A percentile compares a stretch with the other conserved stretches of the same genome.
These are phyloP conservation scores for Pelmatolapia mariae DNA, from an alignment of 2,113 vertebrate species.

Conservation along the genomic window DNA sequence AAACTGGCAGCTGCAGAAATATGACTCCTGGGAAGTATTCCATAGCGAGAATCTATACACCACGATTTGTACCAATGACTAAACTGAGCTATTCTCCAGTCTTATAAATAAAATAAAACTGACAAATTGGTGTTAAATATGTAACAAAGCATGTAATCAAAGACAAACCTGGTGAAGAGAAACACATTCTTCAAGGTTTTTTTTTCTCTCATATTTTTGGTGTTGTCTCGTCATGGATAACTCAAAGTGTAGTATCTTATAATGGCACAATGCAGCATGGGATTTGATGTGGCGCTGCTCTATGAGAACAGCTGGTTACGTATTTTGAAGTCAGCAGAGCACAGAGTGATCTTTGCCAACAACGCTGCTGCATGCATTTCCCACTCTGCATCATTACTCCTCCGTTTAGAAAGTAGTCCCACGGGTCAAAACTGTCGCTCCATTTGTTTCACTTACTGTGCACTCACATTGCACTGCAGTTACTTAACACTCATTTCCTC, in stretches of 20 bases:
- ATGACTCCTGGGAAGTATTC: not conserved
- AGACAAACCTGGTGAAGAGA: not conserved
- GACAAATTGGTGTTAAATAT: not conserved
- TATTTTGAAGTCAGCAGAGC: conserved; percentile 57
- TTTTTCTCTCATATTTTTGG: not conserved
- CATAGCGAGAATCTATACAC: not conserved
- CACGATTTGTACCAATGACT: not conserved
- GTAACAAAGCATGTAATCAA: not conserved
- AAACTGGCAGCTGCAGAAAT: not conserved
- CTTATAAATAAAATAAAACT: not conserved
- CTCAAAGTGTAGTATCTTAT: not conserved
- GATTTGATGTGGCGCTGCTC: conserved; percentile 16
- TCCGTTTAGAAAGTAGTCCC: conserved; percentile 35
- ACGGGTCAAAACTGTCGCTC: conserved; percentile 36
- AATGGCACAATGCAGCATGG: conserved; percentile 8
- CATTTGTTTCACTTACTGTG: conserved; percentile 51
- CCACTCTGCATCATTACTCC: conserved; percentile 54
- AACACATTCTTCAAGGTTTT: not conserved
- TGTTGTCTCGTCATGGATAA: not conserved
- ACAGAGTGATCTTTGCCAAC: conserved; percentile 45
- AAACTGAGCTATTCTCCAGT: not conserved
- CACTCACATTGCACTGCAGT: conserved; percentile 19
- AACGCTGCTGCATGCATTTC: conserved; percentile 45
- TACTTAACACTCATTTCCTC: conserved; percentile 48
- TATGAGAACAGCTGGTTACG: conserved; percentile 24